A percentile compares a stretch with the other conserved stretches of the same genome.
Evolutionary conservation across 1,140 invertebrate genomes (phyloP).

Genomic region (Matsumurasca onukii): DNA sequence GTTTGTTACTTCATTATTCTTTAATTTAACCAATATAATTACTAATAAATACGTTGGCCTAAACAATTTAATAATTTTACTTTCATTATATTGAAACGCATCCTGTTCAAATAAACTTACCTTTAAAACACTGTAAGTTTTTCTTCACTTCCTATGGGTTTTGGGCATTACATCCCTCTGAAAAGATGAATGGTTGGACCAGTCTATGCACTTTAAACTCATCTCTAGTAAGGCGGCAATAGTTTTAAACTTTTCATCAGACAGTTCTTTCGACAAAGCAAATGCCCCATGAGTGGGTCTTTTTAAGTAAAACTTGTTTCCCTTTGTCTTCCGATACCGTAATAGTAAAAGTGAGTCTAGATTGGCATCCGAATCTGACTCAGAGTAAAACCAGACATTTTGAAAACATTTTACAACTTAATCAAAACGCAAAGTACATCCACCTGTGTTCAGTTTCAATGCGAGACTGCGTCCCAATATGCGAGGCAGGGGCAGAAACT

Average conservation of each 20-base stretch:
- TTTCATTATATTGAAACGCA: neutral
- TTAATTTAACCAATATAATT: neutral
- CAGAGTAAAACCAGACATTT: neutral
- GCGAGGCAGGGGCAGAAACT: neutral
- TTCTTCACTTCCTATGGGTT: neutral
- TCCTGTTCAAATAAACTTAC: too few species aligned
- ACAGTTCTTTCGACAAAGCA: neutral
- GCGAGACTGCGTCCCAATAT: too few species aligned
- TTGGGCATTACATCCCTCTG: neutral
- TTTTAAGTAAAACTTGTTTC: neutral
- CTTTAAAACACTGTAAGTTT: neutral
- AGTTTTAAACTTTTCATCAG: neutral
- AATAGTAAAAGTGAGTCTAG: too few species aligned
- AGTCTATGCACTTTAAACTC: neutral
- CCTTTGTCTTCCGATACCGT: neutral
- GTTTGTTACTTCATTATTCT: neutral
- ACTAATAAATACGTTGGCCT: neutral
- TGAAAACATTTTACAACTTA: neutral
- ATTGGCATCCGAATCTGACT: neutral
- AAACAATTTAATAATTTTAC: neutral
- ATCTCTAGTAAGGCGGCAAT: neutral
- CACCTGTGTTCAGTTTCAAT: too few species aligned
- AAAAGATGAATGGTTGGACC: neutral
- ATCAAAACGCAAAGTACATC: neutral
- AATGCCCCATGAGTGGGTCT: neutral